These are phyloP conservation scores for Scrobipalpa costella DNA, from an alignment of 2,888 invertebrate genomes.

Conservation along the genomic window DNA sequence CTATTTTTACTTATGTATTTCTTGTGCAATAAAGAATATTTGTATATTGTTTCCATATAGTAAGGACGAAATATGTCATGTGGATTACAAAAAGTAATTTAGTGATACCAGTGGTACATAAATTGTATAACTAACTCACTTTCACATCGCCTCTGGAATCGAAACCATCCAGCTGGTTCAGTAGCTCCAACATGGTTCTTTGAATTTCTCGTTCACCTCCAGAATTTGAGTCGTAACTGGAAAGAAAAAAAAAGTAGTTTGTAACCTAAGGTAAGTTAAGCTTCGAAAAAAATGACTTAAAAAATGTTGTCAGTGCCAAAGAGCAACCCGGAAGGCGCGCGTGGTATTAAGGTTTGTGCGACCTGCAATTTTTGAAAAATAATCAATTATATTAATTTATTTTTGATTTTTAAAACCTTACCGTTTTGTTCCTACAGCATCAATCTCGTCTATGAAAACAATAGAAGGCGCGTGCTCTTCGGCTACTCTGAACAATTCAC, in stretches of 20 bases:
- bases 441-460: slow-evolving; percentile 99
- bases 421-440: slow-evolving; percentile 98
- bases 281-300: too few species aligned
- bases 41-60: background rate
- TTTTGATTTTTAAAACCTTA: slow-evolving; percentile 40
- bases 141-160: slow-evolving; percentile 98
- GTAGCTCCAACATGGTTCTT: slow-evolving; percentile 98
- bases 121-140: slow-evolving; percentile 69
- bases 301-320: too few species aligned
- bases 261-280: too few species aligned
- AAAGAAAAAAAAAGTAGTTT: slow-evolving; percentile 30
- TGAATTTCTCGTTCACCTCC: slow-evolving; percentile 99
- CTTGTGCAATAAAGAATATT: too few species aligned
- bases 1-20: too few species aligned
- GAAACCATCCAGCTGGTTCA: slow-evolving; percentile 99
- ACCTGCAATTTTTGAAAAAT: too few species aligned
- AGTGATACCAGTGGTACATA: background rate
- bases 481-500: slow-evolving; percentile 99
- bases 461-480: slow-evolving; percentile 99
- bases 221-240: slow-evolving; percentile 97
- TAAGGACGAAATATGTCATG: background rate
- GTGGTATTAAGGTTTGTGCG: too few species aligned
- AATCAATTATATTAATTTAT: background rate
- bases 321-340: too few species aligned
- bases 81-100: too few species aligned